Evolutionary conservation across 2,113 vertebrate species (phyloP).

Genomic region (Lasiurus cinereus): DNA sequence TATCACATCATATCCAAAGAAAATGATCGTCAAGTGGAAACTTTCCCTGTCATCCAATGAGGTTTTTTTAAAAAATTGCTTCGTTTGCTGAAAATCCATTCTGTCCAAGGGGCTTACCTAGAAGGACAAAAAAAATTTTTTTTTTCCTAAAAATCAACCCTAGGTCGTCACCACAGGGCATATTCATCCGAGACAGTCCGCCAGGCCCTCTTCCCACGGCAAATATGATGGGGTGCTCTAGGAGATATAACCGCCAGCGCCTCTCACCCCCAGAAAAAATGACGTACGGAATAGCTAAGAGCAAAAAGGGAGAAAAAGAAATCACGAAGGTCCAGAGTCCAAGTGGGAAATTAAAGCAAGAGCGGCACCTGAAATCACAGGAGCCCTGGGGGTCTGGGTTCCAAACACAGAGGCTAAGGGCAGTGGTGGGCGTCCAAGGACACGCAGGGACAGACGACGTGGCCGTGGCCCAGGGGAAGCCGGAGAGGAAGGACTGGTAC

Average conservation of each 20-base stretch:
- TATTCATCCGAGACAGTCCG: background rate
- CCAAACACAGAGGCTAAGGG: background rate
- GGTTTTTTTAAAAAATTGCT: background rate
- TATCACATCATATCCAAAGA: background rate
- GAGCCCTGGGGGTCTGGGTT: too few relatives aligned
- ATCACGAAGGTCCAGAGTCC: background rate
- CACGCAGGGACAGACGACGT: background rate
- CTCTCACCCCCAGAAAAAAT: background rate
- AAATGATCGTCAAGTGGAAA: background rate
- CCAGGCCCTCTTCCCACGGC: background rate
- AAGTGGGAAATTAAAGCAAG: background rate
- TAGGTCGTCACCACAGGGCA: background rate
- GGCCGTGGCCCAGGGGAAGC: background rate
- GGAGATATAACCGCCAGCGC: background rate
- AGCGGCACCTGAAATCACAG: too few relatives aligned
- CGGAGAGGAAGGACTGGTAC: too few relatives aligned
- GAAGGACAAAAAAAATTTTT: background rate
- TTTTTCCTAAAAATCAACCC: conserved; percentile 28
- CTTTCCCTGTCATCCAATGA: background rate
- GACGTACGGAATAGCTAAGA: too few relatives aligned
- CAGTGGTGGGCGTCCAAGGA: background rate
- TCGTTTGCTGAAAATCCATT: background rate
- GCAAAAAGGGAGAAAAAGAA: background rate
- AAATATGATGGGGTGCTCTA: background rate
- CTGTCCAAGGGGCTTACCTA: rapidly evolving